Base-by-base conservation (phyloP, 2,797 vertebrate species). In the Galago senegalensis region DNA sequence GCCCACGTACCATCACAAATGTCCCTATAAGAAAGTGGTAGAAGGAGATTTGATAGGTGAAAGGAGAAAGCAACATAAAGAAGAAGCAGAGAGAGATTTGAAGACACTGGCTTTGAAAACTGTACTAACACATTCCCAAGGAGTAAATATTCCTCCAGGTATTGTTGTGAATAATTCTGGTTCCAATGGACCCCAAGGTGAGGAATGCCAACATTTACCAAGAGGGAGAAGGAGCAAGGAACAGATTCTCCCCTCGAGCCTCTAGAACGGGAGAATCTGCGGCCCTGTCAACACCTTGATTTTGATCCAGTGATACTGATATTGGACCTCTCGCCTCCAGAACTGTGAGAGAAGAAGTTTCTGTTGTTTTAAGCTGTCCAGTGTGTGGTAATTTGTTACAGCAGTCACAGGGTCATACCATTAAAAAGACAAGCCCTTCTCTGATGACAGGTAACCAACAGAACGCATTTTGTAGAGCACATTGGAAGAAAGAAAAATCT, bases 401-500 rank as follows among this genome's bases (percentile, higher is more conserved):
- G 58, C 13, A 69, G 61, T 53, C 70, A 34, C 14, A 58, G 37
- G 85, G 65, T 67, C 31, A 40, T 27, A 60, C 23, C 2, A 25
- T 7, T 25, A 20, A 67, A 40, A 65, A 31, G 58, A 60, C 5
- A 40, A 65, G 31, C 31, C 12, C 0, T 60, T 79, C n/a, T 8
- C 29, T 37, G 0, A 40, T 3, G 31, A 31, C 27, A 63, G 10
- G 58, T 27, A 46, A 34, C 40, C 31, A 60, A 6, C 0, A 27
- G 40, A 10, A 23, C 20, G 43, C 67, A 53, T 76, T 91, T 69
- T n/a, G 67, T 29, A 70, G 69, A 87, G 16, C 16, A 53, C 34
- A 18, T 8, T 25, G 34, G 53, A 82, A 91, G 87, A 80, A n/a
- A 65, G 85, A 89, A 89, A 67, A 70, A 37, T 34, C 77, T 63